Percentiles rank a stretch among this genome's conserved stretches.
Conservation (phyloP, 2,797 vertebrate genomes). For the Helarctos malayanus region DNA sequence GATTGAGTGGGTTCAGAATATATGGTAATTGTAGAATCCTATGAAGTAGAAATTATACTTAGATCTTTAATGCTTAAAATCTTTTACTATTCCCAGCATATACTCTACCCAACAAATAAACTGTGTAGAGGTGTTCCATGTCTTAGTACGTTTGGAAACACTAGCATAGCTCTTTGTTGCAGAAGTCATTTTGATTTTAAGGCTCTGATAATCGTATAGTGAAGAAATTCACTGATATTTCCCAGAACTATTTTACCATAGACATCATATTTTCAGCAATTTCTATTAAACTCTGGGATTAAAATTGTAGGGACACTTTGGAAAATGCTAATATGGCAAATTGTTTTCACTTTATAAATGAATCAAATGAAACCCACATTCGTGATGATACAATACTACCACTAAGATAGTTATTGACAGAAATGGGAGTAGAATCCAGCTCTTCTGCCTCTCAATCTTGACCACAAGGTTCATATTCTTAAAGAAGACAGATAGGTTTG, state of each 20-base stretch:
- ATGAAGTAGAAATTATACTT: neutral
- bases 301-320: neutral
- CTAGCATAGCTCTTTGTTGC: neutral
- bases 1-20: neutral
- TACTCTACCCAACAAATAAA: neutral
- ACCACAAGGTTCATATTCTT: neutral
- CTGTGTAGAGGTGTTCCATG: neutral
- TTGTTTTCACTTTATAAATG: slow-evolving; percentile 15
- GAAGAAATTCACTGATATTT: neutral
- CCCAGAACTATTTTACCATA: neutral
- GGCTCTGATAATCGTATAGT: neutral
- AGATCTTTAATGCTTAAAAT: neutral
- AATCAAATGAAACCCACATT: neutral
- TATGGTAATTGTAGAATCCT: neutral
- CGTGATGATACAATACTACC: neutral
- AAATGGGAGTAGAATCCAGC: neutral
- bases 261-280: slow-evolving; percentile 12
- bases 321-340: neutral
- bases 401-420: neutral
- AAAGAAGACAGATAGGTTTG: neutral
- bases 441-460: neutral
- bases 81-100: neutral
- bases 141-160: slow-evolving; percentile 1
- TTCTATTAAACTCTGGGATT: neutral
- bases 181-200: slow-evolving; percentile 24